Evolutionary conservation across 2,797 vertebrate species (phyloP).

Genomic region (Menidia menidia): DNA sequence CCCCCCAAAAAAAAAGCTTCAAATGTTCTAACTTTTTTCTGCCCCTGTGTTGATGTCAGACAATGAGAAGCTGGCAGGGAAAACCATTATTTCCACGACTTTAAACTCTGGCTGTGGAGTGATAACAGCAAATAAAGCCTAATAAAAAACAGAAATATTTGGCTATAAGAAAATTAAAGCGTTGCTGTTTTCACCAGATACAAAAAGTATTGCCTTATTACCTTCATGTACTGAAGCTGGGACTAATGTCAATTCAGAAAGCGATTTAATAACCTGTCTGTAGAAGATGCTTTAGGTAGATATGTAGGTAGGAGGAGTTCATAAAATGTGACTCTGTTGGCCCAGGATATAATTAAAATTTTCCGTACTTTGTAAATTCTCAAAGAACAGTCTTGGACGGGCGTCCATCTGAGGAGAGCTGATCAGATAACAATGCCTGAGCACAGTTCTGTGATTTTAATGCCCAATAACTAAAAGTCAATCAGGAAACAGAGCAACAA

Average conservation of each 20-base stretch:
- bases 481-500: background rate
- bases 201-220: conserved; percentile 4
- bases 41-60: background rate
- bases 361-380: conserved; percentile 43
- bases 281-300: conserved; percentile 24
- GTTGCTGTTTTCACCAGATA: conserved; percentile 6
- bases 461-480: background rate
- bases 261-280: conserved; percentile 30
- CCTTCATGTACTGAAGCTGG: background rate
- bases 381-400: conserved; percentile 19
- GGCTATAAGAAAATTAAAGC: conserved; percentile 35
- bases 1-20: background rate
- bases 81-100: background rate
- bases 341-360: conserved; percentile 40
- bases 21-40: background rate
- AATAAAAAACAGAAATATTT: conserved; percentile 23
- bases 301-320: conserved; percentile 24
- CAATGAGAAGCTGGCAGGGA: conserved; percentile 1
- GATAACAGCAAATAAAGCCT: conserved; percentile 15
- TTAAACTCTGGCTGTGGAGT: conserved; percentile 7
- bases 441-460: conserved; percentile 28
- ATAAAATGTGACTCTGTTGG: conserved; percentile 37
- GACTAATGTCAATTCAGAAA: background rate
- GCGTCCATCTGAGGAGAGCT: background rate
- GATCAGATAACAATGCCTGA: conserved; percentile 20